phyloP scores from a whole-genome alignment of 2,888 invertebrate genomes.

The Bruchidius siliquastri region DNA sequence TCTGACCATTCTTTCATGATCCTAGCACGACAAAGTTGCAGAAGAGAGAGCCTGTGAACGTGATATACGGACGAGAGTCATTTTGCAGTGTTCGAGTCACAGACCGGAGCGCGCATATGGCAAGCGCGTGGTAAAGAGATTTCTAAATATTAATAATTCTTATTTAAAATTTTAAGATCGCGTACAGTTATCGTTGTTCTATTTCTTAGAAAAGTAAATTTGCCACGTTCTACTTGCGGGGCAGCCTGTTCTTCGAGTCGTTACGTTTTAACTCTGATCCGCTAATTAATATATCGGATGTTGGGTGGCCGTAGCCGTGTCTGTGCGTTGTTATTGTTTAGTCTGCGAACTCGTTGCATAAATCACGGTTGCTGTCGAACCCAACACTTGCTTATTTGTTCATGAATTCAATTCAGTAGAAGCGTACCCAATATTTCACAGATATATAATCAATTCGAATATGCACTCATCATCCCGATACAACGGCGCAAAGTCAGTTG shows the following conservation, averaged over 20 bases:
- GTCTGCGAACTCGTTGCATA: no score
- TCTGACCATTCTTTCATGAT: no score
- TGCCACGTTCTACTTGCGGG: background rate
- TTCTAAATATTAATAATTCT: background rate
- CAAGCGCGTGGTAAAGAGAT: background rate
- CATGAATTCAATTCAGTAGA: no score
- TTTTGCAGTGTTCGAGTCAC: background rate
- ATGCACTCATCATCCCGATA: no score
- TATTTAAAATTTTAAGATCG: background rate
- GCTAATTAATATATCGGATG: background rate
- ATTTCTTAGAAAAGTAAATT: background rate
- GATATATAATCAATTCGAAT: no score
- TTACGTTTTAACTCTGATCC: background rate
- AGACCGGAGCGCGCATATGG: background rate
- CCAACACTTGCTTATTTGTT: no score
- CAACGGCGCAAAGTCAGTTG: no score
- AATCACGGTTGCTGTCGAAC: no score
- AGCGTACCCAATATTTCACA: no score
- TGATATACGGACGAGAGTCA: background rate
- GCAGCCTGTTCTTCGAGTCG: background rate
- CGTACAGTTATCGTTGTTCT: background rate
- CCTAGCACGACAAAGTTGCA: no score
- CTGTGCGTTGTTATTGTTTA: background rate
- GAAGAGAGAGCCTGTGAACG: background rate
- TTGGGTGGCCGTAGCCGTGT: background rate